Evolutionary conservation across 2,888 invertebrate genomes (phyloP).

Genomic region (Tetramorium bicarinatum): DNA sequence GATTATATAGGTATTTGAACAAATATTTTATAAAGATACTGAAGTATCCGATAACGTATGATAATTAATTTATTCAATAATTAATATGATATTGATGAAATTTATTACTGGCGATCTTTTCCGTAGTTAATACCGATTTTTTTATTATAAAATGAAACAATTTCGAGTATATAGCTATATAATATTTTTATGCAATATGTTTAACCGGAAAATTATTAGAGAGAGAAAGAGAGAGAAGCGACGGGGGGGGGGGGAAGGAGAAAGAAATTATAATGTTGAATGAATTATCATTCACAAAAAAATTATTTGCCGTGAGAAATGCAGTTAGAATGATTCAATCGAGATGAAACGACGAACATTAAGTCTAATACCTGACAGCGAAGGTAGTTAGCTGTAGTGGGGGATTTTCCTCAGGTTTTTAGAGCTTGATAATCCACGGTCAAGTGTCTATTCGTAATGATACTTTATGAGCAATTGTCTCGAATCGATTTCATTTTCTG

Average conservation of each 20-base stretch:
- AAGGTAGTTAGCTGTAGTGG: slow-evolving; percentile 60
- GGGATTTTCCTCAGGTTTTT: slow-evolving; percentile 67
- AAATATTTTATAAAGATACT: slow-evolving; percentile 14
- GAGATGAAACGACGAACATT: slow-evolving; percentile 57
- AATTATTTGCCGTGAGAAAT: slow-evolving; percentile 56
- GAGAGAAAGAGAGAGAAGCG: not conserved
- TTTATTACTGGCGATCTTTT: not conserved
- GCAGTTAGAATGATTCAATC: slow-evolving; percentile 65
- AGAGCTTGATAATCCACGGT: slow-evolving; percentile 70
- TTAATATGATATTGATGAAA: not conserved
- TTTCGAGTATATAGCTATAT: not conserved
- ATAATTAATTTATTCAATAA: not conserved
- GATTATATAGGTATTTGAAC: not conserved
- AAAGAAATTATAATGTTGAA: not conserved
- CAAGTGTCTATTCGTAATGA: slow-evolving; percentile 74
- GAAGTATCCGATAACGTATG: not conserved
- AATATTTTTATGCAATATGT: not conserved
- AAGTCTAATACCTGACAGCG: slow-evolving; percentile 66
- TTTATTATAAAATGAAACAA: not conserved
- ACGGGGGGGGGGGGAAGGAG: too few species aligned
- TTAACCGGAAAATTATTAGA: not conserved
- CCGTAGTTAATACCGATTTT: not conserved
- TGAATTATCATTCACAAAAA: slow-evolving; percentile 20
- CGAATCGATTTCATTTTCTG: slow-evolving; percentile 71
- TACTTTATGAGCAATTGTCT: slow-evolving; percentile 73